phyloP scores from a whole-genome alignment of 2,113 vertebrate genomes.

The Conger conger region DNA sequence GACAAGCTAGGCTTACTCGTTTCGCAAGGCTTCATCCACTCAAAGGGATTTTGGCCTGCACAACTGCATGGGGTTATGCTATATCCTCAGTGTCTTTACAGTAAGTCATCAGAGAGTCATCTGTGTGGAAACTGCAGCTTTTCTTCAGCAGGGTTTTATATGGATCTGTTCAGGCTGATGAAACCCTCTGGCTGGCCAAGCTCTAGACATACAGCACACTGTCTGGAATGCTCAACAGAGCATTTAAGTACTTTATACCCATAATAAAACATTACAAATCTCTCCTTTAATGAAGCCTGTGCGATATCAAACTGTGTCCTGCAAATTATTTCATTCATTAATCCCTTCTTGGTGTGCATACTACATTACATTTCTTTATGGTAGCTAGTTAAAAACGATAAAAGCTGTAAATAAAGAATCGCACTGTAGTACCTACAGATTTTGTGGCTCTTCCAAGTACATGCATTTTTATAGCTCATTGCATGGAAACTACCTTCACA shows the following conservation, averaged over 20 bases:
- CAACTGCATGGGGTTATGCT: neutral
- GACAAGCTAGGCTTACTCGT: constrained; percentile 38
- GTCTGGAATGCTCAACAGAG: neutral
- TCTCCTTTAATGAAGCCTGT: neutral
- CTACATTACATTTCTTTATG: too few relatives aligned
- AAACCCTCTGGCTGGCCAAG: neutral
- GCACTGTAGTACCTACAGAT: too few relatives aligned
- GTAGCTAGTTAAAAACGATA: too few relatives aligned
- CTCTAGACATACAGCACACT: neutral
- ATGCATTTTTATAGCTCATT: too few relatives aligned
- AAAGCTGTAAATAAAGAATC: too few relatives aligned
- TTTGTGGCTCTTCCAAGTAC: too few relatives aligned
- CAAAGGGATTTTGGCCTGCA: too few relatives aligned
- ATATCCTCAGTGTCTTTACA: neutral
- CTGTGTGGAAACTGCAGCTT: neutral
- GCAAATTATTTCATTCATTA: too few relatives aligned
- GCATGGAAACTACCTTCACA: too few relatives aligned
- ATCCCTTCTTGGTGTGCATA: too few relatives aligned
- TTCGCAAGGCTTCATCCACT: neutral
- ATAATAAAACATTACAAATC: neutral
- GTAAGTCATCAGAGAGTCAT: neutral
- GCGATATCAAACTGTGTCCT: neutral
- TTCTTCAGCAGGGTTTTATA: neutral
- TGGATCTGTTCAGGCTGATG: neutral
- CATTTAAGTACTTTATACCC: neutral